Conservation (phyloP, 2,888 invertebrate species). For the Erynnis tages region DNA sequence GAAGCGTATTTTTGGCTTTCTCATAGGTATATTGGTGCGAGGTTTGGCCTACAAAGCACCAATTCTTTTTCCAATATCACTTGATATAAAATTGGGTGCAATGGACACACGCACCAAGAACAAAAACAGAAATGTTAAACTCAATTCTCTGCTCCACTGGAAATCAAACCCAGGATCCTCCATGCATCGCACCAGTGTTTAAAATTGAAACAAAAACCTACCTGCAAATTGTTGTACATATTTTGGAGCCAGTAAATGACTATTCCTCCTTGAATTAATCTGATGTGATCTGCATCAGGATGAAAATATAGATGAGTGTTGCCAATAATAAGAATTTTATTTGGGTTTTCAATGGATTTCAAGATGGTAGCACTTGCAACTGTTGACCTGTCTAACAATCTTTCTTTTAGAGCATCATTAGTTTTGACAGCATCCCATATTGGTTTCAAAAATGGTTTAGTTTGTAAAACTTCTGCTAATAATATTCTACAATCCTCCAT, state of each 20-base stretch:
- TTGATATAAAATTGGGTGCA: too few species aligned
- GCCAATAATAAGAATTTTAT: conserved; percentile 85
- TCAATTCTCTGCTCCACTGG: too few species aligned
- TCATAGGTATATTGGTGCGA: too few species aligned
- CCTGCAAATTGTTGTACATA: conserved; percentile 63
- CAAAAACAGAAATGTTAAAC: too few species aligned
- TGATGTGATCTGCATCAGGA: conserved; percentile 94
- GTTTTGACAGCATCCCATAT: conserved; percentile 83
- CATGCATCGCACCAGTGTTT: too few species aligned
- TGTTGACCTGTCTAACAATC: conserved; percentile 85
- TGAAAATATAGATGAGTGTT: conserved; percentile 98
- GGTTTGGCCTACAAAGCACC: too few species aligned
- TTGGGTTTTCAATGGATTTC: conserved; percentile 77
- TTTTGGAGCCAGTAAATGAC: conserved; percentile 86
- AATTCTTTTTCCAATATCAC: too few species aligned
- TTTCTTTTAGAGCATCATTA: conserved; percentile 79
- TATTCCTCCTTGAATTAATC: conserved; percentile 91
- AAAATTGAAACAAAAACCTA: conserved; percentile 28
- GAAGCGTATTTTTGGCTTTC: too few species aligned
- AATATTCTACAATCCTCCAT: conserved; percentile 78
- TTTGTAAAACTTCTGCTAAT: conserved; percentile 82
- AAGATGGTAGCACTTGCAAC: conserved; percentile 84
- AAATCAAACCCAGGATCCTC: too few species aligned
- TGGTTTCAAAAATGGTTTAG: conserved; percentile 71
- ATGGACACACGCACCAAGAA: too few species aligned